These are phyloP conservation scores for Monopterus albus DNA, from an alignment of 2,113 vertebrate genomes.

Conservation along the genomic window DNA sequence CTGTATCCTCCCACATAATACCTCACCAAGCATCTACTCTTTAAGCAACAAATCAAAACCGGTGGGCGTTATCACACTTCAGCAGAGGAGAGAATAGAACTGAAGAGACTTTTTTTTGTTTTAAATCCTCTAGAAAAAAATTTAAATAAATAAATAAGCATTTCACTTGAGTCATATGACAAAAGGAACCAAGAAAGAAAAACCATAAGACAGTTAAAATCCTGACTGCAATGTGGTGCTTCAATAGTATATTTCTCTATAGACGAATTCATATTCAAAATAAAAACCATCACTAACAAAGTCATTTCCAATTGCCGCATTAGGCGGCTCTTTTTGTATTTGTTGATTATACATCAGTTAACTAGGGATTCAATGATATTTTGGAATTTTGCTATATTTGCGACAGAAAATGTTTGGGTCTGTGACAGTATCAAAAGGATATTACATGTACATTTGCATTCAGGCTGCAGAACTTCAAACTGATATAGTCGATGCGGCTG, in stretches of 20 bases:
- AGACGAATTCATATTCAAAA: background rate
- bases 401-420: too few relatives aligned
- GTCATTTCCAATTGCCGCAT: too few relatives aligned
- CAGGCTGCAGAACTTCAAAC: too few relatives aligned
- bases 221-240: background rate
- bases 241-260: background rate
- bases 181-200: constrained; percentile 12
- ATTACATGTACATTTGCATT: too few relatives aligned
- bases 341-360: too few relatives aligned
- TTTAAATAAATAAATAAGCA: too few relatives aligned
- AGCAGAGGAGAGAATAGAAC: constrained; percentile 57
- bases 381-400: too few relatives aligned
- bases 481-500: too few relatives aligned
- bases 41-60: constrained; percentile 73
- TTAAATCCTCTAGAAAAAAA: constrained; percentile 41
- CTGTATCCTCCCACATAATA: constrained; percentile 72
- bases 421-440: too few relatives aligned
- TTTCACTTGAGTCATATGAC: constrained; percentile 45
- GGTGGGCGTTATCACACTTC: constrained; percentile 72
- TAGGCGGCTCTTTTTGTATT: too few relatives aligned
- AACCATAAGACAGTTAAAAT: constrained; percentile 4
- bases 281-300: too few relatives aligned
- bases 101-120: constrained; percentile 35
- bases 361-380: too few relatives aligned
- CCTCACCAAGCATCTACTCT: constrained; percentile 73